Evolutionary conservation across 2,113 vertebrate species (phyloP).

Genomic region (Entomyzon cyanotis): DNA sequence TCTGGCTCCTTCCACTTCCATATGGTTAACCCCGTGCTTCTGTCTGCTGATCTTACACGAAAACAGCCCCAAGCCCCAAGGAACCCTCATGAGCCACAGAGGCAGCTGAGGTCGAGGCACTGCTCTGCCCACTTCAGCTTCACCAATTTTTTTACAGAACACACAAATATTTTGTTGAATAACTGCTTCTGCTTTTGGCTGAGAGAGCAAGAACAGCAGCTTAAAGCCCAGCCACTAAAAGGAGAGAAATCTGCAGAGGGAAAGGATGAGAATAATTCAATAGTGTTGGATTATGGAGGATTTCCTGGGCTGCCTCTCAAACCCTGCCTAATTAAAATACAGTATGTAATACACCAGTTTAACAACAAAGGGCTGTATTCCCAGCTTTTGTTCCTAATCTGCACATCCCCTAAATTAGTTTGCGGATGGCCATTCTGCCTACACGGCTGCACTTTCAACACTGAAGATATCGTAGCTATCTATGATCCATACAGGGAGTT

Average conservation of each 20-base stretch:
- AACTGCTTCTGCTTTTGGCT: background rate
- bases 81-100: background rate
- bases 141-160: background rate
- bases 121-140: background rate
- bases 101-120: background rate
- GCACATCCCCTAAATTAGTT: conserved; percentile 39
- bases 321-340: conserved; percentile 64
- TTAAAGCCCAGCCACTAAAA: background rate
- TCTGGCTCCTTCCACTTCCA: background rate
- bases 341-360: conserved; percentile 47
- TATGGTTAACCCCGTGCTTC: background rate
- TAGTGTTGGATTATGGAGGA: conserved; percentile 53
- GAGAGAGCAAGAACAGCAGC: background rate
- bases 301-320: conserved; percentile 56
- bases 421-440: background rate
- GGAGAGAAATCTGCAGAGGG: conserved; percentile 45
- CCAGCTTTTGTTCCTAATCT: conserved; percentile 17
- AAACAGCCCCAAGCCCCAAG: background rate
- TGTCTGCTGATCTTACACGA: background rate
- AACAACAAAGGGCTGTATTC: conserved; percentile 35
- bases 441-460: background rate
- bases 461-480: background rate
- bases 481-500: background rate
- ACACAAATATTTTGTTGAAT: background rate
- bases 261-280: conserved; percentile 64